Conservation (phyloP, 2,888 invertebrate genomes). For the Holacanthella duospinosa region DNA sequence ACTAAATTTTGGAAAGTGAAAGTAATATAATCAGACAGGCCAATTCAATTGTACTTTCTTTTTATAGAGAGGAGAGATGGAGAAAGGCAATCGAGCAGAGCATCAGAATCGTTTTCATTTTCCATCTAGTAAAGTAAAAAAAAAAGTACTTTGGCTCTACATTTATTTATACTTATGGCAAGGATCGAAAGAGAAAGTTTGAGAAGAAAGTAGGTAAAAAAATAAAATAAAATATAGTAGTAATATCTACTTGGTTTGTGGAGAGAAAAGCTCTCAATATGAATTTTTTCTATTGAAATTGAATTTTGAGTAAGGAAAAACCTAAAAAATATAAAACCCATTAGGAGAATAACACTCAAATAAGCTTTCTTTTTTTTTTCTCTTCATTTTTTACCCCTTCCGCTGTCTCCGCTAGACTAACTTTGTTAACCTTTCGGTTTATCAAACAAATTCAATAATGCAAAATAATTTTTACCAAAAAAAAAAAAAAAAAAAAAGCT, state of each 20-base stretch:
- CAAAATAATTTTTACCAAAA: no score
- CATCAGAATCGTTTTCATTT: background rate
- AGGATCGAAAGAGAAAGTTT: background rate
- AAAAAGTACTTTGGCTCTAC: constrained; percentile 1
- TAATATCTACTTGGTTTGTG: no score
- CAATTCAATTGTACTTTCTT: constrained; percentile 6
- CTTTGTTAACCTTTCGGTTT: background rate
- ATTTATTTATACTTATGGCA: background rate
- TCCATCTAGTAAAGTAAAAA: background rate
- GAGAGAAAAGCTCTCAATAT: background rate
- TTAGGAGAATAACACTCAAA: no score
- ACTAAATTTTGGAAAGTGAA: background rate
- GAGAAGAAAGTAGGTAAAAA: background rate
- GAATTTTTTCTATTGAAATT: background rate
- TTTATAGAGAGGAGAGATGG: constrained; percentile 1
- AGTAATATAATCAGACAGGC: constrained; percentile 5
- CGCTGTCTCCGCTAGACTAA: no score
- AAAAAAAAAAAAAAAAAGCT: no score
- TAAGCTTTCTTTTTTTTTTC: background rate
- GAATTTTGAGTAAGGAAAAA: background rate
- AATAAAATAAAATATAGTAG: background rate
- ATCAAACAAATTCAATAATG: no score
- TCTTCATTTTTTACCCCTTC: no score
- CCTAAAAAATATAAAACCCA: background rate
- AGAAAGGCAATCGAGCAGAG: constrained; percentile 1